Percentiles rank a stretch among this genome's conserved stretches.
phyloP scores from a whole-genome alignment of 1,140 invertebrate genomes.

The Nautilus pompilius region DNA sequence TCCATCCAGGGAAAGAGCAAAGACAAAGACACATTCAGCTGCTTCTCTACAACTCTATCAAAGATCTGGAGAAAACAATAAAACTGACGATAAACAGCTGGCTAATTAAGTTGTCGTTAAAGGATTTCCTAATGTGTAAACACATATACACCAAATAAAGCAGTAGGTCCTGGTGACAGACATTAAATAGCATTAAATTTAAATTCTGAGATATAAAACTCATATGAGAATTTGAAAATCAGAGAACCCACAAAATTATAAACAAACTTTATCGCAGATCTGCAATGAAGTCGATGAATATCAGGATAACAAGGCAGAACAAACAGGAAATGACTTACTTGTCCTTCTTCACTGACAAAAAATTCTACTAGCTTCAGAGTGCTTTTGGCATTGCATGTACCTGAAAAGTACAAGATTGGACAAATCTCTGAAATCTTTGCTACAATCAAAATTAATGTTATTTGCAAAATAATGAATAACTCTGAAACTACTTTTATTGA shows the following conservation, averaged over 20 bases:
- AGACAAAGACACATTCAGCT: constrained; percentile 35
- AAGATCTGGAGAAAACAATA: constrained; percentile 25
- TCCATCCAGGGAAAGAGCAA: constrained; percentile 85
- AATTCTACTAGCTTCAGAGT: constrained; percentile 87
- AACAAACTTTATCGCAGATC: too few relatives aligned
- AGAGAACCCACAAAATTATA: too few relatives aligned
- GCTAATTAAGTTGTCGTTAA: too few relatives aligned
- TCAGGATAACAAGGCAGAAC: too few relatives aligned
- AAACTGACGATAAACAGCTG: too few relatives aligned
- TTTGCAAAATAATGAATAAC: neutral
- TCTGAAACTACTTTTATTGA: neutral
- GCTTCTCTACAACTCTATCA: constrained; percentile 22
- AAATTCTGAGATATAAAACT: too few relatives aligned
- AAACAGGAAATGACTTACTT: constrained; percentile 50
- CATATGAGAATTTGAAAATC: too few relatives aligned
- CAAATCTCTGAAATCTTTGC: neutral
- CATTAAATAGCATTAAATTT: too few relatives aligned
- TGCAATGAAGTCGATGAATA: too few relatives aligned
- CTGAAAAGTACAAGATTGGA: constrained; percentile 18
- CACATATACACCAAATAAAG: too few relatives aligned
- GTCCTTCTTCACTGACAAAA: constrained; percentile 63
- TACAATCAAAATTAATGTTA: neutral
- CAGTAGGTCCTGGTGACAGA: too few relatives aligned
- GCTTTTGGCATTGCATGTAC: constrained; percentile 81
- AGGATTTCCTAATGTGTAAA: too few relatives aligned